These are phyloP conservation scores for Bolinopsis microptera DNA, from an alignment of 37 sponge, comb jelly and placozoan genomes.

Conservation along the genomic window DNA sequence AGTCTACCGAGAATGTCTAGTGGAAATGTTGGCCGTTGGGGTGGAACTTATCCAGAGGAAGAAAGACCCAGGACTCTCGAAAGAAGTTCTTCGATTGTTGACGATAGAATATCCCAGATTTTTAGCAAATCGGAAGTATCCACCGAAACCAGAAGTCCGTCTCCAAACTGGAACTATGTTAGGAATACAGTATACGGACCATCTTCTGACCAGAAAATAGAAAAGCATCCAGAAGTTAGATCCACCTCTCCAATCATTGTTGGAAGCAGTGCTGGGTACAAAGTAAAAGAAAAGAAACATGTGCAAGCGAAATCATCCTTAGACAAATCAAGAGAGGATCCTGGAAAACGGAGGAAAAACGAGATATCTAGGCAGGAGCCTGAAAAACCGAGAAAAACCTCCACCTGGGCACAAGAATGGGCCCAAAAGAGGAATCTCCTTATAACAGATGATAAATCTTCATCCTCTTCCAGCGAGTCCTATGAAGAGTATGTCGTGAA, in stretches of 20 bases:
- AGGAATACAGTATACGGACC: background rate
- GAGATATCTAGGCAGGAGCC: background rate
- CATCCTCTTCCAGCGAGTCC: background rate
- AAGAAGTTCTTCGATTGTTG: background rate
- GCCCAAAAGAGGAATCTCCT: background rate
- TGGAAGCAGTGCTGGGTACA: background rate
- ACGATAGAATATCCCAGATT: background rate
- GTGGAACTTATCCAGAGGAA: background rate
- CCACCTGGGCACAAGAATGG: constrained; percentile 5
- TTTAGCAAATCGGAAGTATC: background rate
- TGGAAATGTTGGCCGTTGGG: background rate
- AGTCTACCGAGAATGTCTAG: background rate
- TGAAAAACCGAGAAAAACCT: background rate
- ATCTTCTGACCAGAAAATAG: background rate
- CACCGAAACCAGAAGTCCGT: background rate
- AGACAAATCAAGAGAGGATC: background rate
- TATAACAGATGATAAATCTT: background rate
- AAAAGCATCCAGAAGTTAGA: background rate
- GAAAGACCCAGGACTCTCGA: background rate
- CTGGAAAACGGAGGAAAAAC: background rate
- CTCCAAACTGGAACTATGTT: background rate
- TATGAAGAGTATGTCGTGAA: background rate
- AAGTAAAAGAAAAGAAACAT: background rate
- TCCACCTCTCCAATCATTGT: background rate
- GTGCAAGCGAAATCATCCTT: too few relatives aligned